Percentiles rank a stretch among this genome's conserved stretches.
Conservation (phyloP, 2,113 vertebrate genomes). For the Martes martes region DNA sequence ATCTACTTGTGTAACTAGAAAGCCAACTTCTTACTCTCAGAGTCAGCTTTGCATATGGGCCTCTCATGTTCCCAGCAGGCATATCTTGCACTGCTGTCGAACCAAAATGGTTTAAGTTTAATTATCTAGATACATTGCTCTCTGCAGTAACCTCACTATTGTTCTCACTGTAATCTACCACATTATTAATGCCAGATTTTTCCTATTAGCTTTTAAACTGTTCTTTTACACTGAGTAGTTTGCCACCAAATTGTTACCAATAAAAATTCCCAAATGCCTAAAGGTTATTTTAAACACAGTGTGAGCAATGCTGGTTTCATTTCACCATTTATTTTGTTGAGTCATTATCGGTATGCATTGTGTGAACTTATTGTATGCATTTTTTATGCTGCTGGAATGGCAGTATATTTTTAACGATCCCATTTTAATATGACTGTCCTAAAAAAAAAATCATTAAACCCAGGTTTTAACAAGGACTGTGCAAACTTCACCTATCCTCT, state of each 20-base stretch:
- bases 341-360: constrained; percentile 57
- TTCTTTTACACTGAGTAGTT: constrained; percentile 63
- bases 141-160: constrained; percentile 71
- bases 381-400: constrained; percentile 37
- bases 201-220: constrained; percentile 77
- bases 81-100: constrained; percentile 70
- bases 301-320: constrained; percentile 69
- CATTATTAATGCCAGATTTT: constrained; percentile 77
- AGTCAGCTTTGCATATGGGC: constrained; percentile 46
- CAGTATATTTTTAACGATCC: constrained; percentile 25
- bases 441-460: constrained; percentile 72
- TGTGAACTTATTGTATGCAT: constrained; percentile 59
- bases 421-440: constrained; percentile 61
- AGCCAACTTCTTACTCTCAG: background rate
- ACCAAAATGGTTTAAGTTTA: constrained; percentile 82
- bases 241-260: constrained; percentile 61
- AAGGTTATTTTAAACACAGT: constrained; percentile 75
- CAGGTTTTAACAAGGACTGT: constrained; percentile 62
- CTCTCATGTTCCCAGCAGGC: constrained; percentile 52
- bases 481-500: constrained; percentile 54
- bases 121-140: constrained; percentile 79
- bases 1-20: background rate
- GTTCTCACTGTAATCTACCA: constrained; percentile 70
- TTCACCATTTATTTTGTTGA: constrained; percentile 70
- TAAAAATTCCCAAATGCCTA: constrained; percentile 72